These are phyloP conservation scores for Coluber constrictor DNA, from an alignment of 2,797 vertebrate genomes.

Conservation along the genomic window DNA sequence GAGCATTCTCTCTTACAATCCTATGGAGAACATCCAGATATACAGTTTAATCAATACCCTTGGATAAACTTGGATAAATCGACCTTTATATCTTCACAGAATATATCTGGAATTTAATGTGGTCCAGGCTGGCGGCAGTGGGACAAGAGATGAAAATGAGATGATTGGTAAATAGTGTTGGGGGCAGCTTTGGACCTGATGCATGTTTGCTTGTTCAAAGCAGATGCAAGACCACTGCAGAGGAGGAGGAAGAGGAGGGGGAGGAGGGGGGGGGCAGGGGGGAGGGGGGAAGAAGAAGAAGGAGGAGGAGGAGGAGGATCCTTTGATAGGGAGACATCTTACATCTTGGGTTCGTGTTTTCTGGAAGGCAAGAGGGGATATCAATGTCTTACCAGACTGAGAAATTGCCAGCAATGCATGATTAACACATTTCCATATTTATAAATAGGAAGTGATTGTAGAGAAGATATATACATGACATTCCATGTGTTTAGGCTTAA, in stretches of 20 bases:
- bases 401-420: neutral
- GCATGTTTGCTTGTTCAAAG: neutral
- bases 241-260: too few relatives aligned
- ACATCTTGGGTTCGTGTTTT: neutral
- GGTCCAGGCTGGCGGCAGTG: neutral
- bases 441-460: neutral
- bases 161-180: neutral
- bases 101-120: neutral
- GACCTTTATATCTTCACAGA: neutral
- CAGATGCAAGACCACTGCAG: neutral
- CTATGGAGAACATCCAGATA: neutral
- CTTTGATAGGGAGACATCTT: neutral
- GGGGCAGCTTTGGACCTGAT: neutral
- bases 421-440: neutral
- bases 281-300: too few relatives aligned
- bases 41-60: neutral
- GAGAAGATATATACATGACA: neutral
- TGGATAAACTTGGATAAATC: neutral
- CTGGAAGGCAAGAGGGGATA: neutral
- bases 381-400: neutral
- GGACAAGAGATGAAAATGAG: neutral
- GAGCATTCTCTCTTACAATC: neutral
- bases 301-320: too few relatives aligned
- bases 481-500: neutral
- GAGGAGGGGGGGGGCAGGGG: too few relatives aligned